Percentiles rank a stretch among this genome's conserved stretches.
Evolutionary conservation across 2,797 vertebrate genomes (phyloP).

Genomic region (Halcyon smyrnensis): DNA sequence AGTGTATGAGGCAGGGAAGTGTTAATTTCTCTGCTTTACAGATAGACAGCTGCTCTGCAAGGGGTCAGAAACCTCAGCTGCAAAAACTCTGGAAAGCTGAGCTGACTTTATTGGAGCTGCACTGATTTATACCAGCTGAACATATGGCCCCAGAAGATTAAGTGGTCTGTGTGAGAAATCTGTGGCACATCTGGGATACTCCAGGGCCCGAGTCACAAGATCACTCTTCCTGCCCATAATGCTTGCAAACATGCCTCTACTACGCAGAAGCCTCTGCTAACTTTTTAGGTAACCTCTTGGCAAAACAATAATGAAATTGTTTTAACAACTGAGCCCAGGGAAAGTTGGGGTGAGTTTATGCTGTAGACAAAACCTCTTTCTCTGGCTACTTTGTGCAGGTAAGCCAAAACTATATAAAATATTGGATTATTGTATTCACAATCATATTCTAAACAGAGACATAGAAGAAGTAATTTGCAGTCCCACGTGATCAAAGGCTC

Average conservation of each 20-base stretch:
- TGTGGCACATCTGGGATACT: slow-evolving; percentile 57
- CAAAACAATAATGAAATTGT: slow-evolving; percentile 47
- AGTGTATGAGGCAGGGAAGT: not conserved
- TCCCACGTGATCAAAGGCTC: not conserved
- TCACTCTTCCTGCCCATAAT: slow-evolving; percentile 26
- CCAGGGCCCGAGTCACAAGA: slow-evolving; percentile 33
- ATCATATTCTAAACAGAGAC: not conserved
- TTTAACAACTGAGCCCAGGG: slow-evolving; percentile 2
- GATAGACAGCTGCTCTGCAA: slow-evolving; percentile 20
- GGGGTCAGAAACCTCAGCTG: slow-evolving; percentile 44
- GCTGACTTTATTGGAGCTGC: slow-evolving; percentile 37
- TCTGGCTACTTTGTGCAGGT: not conserved
- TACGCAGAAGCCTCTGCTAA: not conserved
- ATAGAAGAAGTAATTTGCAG: not conserved
- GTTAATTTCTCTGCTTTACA: slow-evolving; percentile 30
- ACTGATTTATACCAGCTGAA: slow-evolving; percentile 64
- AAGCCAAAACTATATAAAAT: slow-evolving; percentile 9
- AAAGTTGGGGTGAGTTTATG: not conserved
- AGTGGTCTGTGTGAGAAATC: slow-evolving; percentile 43
- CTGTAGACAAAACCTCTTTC: not conserved
- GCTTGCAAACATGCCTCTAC: slow-evolving; percentile 1
- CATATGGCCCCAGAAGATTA: slow-evolving; percentile 51
- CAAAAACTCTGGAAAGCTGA: slow-evolving; percentile 38
- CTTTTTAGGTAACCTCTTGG: slow-evolving; percentile 9
- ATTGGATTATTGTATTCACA: not conserved